Base-by-base conservation (phyloP, 2,797 vertebrate species). In the Heliangelus exortis region DNA sequence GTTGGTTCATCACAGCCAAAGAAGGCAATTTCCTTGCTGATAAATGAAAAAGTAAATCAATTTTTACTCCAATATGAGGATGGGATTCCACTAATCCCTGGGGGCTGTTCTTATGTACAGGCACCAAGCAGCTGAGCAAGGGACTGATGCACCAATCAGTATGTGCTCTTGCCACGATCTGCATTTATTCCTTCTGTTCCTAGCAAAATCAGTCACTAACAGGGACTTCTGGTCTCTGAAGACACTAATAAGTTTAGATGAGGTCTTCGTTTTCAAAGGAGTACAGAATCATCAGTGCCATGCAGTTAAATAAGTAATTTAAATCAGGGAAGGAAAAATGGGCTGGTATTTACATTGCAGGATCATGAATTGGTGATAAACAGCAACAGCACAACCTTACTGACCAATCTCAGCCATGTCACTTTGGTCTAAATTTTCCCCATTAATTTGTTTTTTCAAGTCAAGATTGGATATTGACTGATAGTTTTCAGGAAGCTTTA, bases 1-100 rank as follows among this genome's bases (percentile, higher is more conserved):
- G 83, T 81, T 94, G 84, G 72, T 34, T 93, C 78, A 92, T 89
- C 81, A 92, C 12, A 80, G 72, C 36, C 55, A 80, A 89, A 90
- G 72, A 76, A 90, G 68, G 81, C 68, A 83, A 93, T 96, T 92
- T 95, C 57, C 72, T 92, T 54, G 55, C 62, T 92, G 68, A 92
- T 75, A 91, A 92, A 91, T 91, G 47, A 75, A 94, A 84, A 87
- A 68, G 29, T 90, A 95, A 89, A 95, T 87, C 72, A 93, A 83
- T 85, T 91, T 92, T 87, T 80, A 80, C 39, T 92, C 81, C 55
- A 54, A 62, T 61, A 66, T 55, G 33, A 89, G 39, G 16, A 82
- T 54, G 36, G 65, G 39, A 90, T 96, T 89, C 65, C 82, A 68
- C 34, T 9, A 2, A n/a, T 87, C 90, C 62, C 90, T 4, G 8